Base-by-base conservation (phyloP, 1,140 invertebrate species). In the Drosophila burlai region DNA sequence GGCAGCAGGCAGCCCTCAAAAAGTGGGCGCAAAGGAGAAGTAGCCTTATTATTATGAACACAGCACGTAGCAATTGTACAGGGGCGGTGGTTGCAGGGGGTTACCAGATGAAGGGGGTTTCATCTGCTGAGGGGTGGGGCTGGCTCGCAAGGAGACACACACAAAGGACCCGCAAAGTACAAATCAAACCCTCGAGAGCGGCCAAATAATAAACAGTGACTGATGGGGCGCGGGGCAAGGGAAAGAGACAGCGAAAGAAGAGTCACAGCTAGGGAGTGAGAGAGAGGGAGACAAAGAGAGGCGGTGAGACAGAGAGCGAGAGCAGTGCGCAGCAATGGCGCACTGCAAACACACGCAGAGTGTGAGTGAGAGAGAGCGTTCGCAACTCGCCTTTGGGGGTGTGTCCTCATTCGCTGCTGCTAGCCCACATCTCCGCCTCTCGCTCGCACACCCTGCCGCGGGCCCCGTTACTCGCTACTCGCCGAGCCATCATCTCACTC, bases 31-130 rank as follows among this genome's bases (percentile, higher is more conserved):
- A 40, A 58, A 67, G 46, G 69, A 76, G 76, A 84, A 90, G 85
- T 85, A 90, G 85, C 85, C 85, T 90, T 90, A 90, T 90, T 90
- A 90, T 90, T 90, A 90, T 90, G 85, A 90, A 90, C 85, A 90
- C 64, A 67, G 84, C 84, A 89, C 85, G 84, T 90, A 89, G 65
- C 84, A 87, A 90, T 75, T 72, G 66, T 72, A 65, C 50, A 49
- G 60, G 11, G 49, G 59, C 45, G 24, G 11, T 57, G 54, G 54
- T 16, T 11, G 52, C n/a, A 3, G 49, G 34, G 54, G 31, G 54
- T 24, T 38, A 3, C 29, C 34, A 15, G 16, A 40, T 50, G 46
- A 49, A 29, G 57, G 64, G 40, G 45, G 40, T 34, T 50, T 16
- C 18, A 21, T 55, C 15, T 34, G 26, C 24, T 26, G 29, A 26